Evolutionary conservation across 2,888 invertebrate species (phyloP), one percentile per base, ranked within the genome.

Genomic region (Anorthoa munda): DNA sequence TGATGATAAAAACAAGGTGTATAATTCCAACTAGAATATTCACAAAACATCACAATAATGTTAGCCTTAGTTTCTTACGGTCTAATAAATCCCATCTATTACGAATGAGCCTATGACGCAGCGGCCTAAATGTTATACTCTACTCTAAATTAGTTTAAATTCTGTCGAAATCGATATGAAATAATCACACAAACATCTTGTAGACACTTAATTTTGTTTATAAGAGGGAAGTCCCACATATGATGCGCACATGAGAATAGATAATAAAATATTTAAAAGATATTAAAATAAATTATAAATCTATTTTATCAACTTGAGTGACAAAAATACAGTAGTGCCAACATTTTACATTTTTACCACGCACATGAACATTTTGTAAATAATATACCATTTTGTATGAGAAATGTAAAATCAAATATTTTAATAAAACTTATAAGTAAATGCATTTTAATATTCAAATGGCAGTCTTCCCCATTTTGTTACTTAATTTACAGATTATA

Each of bases 301-400:
- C 9, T 68, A 48, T 67, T 58, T 31, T 51, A 68, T 60, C n/a
- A 68, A 68, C 3, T n/a, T 50, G 13, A 67, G 70, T 84, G 61
- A 66, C 76, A 75, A 80, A 71, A 68, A 13, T 64, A 68, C 55
- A 67, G 31, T 64, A 77, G 83, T 74, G 84, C 81, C 81, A 81
- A 81, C 58, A 67, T 75, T 75, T 67, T 45, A 82, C 53, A 70
- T 48, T 31, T 70, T 53, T 72, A 68, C 53, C 15, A 48, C 31
- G 48, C 51, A 45, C 58, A 60, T 45, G 18, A 56, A 58, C 61
- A 68, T 81, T 83, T 71, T 79, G 58, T 74, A 83, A 63, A 66
- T 72, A 68, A 48, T 77, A 75, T 65, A 70, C 76, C 51, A 66
- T 83, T 83, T 70, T 75, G 12, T 66, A 79, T 66, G 66, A 79